Evolutionary conservation across 2,888 invertebrate genomes (phyloP).

Genomic region (Calephelis perditalis): DNA sequence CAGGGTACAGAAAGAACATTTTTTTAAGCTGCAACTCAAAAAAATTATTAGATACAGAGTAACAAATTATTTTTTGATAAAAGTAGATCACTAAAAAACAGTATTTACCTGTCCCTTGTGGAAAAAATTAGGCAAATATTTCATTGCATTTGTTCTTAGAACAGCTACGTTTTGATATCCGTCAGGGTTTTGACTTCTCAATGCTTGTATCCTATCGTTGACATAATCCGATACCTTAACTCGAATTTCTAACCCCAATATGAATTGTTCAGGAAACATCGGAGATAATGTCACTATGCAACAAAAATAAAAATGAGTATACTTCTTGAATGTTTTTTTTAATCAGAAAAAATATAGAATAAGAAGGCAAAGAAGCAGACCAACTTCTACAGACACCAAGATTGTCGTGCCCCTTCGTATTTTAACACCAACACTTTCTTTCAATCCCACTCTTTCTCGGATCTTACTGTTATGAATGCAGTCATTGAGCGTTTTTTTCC

Average conservation of each 20-base stretch:
- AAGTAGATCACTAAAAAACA: neutral
- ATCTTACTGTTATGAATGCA: too few relatives aligned
- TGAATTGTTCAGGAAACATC: conserved; percentile 92
- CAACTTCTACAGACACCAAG: too few relatives aligned
- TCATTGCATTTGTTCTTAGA: conserved; percentile 98
- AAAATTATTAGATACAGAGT: conserved; percentile 7
- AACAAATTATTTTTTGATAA: conserved; percentile 2
- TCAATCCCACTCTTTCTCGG: too few relatives aligned
- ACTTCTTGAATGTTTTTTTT: too few relatives aligned
- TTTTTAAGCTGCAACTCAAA: conserved; percentile 86
- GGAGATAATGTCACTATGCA: conserved; percentile 89
- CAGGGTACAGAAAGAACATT: conserved; percentile 99
- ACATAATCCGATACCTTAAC: conserved; percentile 99
- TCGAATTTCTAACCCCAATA: conserved; percentile 97
- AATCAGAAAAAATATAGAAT: too few relatives aligned
- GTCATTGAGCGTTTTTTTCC: too few relatives aligned
- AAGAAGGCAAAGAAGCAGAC: too few relatives aligned
- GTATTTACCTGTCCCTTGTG: conserved; percentile 89
- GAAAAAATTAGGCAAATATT: conserved; percentile 98
- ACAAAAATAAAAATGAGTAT: conserved; percentile 15
- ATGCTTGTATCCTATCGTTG: conserved; percentile 93
- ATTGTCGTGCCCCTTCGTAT: too few relatives aligned
- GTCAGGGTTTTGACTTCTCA: conserved; percentile 85
- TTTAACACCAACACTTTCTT: too few relatives aligned
- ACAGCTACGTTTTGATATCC: conserved; percentile 96